Percentiles rank a stretch among this genome's conserved stretches.
Conservation (phyloP, 1,140 invertebrate species). For the Drosophila insularis region DNA sequence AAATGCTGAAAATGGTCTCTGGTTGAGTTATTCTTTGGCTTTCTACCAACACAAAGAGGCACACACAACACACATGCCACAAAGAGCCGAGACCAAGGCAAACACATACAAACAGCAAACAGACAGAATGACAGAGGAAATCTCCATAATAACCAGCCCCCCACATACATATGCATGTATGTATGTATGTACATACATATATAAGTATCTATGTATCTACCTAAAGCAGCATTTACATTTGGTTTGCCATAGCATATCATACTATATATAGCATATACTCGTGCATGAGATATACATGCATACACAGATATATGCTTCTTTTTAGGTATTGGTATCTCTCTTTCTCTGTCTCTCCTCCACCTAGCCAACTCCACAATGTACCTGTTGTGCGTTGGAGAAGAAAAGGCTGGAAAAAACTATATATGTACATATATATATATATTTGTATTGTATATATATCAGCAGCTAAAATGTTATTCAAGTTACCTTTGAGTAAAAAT, state of each 20-base stretch:
- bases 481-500: slow-evolving; percentile 55
- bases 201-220: not conserved
- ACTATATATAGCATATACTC: slow-evolving; percentile 34
- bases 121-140: slow-evolving; percentile 54
- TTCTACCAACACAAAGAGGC: slow-evolving; percentile 52
- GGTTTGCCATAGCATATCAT: slow-evolving; percentile 18
- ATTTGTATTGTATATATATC: not conserved
- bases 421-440: not conserved
- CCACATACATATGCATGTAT: slow-evolving; percentile 21
- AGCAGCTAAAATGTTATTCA: slow-evolving; percentile 49
- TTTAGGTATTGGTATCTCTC: slow-evolving; percentile 5
- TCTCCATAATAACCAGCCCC: slow-evolving; percentile 57
- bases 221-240: slow-evolving; percentile 15
- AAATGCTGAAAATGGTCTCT: slow-evolving; percentile 59
- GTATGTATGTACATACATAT: not conserved
- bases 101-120: slow-evolving; percentile 34
- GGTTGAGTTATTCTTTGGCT: slow-evolving; percentile 62
- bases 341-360: slow-evolving; percentile 9
- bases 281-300: not conserved
- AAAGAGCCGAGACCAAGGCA: slow-evolving; percentile 45
- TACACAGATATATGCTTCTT: slow-evolving; percentile 12
- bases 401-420: slow-evolving; percentile 42
- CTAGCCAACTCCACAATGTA: slow-evolving; percentile 39
- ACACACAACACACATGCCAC: slow-evolving; percentile 37
- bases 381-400: slow-evolving; percentile 51